Base-by-base conservation (phyloP, 2,113 vertebrate genomes). In the Marcusenius ussheri region DNA sequence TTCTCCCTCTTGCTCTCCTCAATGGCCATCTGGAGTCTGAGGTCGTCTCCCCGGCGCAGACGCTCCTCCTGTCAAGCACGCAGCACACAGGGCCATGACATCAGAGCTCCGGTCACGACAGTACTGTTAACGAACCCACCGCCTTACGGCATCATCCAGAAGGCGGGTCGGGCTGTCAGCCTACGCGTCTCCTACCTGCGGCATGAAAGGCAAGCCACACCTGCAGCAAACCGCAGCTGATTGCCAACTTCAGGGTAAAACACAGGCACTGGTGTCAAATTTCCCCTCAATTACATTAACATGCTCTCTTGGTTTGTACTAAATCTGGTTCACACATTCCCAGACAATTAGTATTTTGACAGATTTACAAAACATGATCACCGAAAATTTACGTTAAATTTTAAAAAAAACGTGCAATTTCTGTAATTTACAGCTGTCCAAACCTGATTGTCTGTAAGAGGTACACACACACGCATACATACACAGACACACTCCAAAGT, bases 11-110 rank as follows among this genome's bases (percentile, higher is more conserved):
- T 97, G 94, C 97, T 98, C 94, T 98, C 97, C 91, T 98, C 97
- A 0, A 98, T 96, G 90, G 97, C 97, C 97, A 98, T 98, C 94
- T 98, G 97, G 89, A 98, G 96, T 90, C 97, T 95, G 90, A 98
- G 95, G 93, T 98, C 97, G 1, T 98, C 97, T 15, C 97, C 97
- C 11, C 97, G 95, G 21, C 97, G 96, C 91, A 98, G 96, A 70
- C 97, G 94, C 91, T 98, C 97, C 92, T 98, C 97, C 97, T 98
- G 93, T 83, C 91, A 94, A 95, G 91, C 89, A 95, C 92, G 94
- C 86, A 93, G 58, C 85, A 77, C 77, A 91, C 47, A 39, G 39
- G 90, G 47, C 89, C 45, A 24, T 86, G 87, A 92, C 42, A 51
- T 8, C 13, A 62, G 89, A 92, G 90, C 92, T 87, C 58, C 70